Percentiles rank a stretch among this genome's conserved stretches.
These are phyloP conservation scores for Hypomecis punctinalis DNA, from an alignment of 2,888 invertebrate species.

Conservation along the genomic window DNA sequence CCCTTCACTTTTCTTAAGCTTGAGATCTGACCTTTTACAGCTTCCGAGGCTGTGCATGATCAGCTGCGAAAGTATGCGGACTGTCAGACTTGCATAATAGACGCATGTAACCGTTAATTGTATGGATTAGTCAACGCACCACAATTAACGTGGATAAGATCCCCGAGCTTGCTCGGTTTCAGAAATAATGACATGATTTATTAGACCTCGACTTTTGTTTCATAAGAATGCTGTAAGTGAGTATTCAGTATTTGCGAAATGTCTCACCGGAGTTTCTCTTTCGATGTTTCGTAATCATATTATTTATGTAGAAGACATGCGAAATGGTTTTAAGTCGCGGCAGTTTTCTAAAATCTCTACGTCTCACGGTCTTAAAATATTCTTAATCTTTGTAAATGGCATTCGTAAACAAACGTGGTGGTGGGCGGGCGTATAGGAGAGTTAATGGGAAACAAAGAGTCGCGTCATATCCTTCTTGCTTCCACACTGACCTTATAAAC, in stretches of 20 bases:
- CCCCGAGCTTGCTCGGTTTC: constrained; percentile 27
- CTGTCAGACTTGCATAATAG: constrained; percentile 44
- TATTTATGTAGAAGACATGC: constrained; percentile 51
- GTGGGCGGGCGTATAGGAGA: constrained; percentile 66
- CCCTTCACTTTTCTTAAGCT: constrained; percentile 20
- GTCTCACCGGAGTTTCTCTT: constrained; percentile 60
- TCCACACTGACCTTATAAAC: constrained; percentile 53
- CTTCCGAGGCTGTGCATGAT: constrained; percentile 58
- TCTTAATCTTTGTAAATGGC: constrained; percentile 19
- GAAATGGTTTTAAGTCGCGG: constrained; percentile 32
- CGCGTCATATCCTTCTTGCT: constrained; percentile 55
- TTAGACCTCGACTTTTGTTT: constrained; percentile 24
- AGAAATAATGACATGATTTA: constrained; percentile 25
- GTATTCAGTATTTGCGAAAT: constrained; percentile 38
- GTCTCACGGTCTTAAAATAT: constrained; percentile 39
- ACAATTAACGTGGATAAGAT: constrained; percentile 29
- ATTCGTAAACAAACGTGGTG: constrained; percentile 79
- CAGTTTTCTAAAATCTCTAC: constrained; percentile 40
- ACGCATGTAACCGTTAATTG: constrained; percentile 43
- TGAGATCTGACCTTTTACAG: constrained; percentile 52
- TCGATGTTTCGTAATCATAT: constrained; percentile 65
- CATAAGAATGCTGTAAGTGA: constrained; percentile 20
- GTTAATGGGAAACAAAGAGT: constrained; percentile 68
- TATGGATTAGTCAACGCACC: constrained; percentile 37
- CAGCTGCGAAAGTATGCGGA: constrained; percentile 74